Conservation (phyloP, 1,140 invertebrate genomes). For the Alviniconcha marisindica region DNA sequence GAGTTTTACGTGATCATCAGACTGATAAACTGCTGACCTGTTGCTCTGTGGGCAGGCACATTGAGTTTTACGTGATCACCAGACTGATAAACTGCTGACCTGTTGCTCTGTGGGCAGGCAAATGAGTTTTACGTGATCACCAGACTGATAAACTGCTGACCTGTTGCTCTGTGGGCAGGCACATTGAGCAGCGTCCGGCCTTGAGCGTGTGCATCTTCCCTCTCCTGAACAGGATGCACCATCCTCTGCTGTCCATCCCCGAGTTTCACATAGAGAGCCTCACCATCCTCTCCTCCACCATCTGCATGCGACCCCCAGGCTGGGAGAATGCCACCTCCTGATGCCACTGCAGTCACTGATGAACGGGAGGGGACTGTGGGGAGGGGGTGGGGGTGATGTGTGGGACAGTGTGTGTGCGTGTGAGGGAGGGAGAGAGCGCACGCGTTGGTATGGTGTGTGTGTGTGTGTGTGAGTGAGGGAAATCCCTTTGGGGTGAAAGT, state of each 20-base stretch:
- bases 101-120: too few relatives aligned
- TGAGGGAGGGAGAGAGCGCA: not conserved
- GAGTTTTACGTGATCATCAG: too few relatives aligned
- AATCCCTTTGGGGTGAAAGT: too few relatives aligned
- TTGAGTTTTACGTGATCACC: too few relatives aligned
- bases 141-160: too few relatives aligned
- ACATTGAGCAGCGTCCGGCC: constrained; percentile 46
- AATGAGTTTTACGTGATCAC: too few relatives aligned
- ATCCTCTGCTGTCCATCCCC: constrained; percentile 52
- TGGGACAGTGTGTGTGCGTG: not conserved
- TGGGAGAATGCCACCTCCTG: constrained; percentile 21
- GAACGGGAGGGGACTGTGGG: not conserved
- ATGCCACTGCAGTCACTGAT: not conserved
- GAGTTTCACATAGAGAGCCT: constrained; percentile 60
- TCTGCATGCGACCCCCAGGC: constrained; percentile 53
- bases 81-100: too few relatives aligned
- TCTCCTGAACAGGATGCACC: constrained; percentile 49
- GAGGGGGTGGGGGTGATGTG: not conserved
- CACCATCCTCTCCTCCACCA: constrained; percentile 53
- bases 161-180: constrained; percentile 4
- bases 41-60: too few relatives aligned
- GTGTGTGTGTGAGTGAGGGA: too few relatives aligned
- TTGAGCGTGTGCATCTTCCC: constrained; percentile 55
- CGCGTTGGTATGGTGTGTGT: too few relatives aligned
- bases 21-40: too few relatives aligned